phyloP scores from a whole-genome alignment of 2,113 vertebrate species.

The Myrmophylax atrothorax region DNA sequence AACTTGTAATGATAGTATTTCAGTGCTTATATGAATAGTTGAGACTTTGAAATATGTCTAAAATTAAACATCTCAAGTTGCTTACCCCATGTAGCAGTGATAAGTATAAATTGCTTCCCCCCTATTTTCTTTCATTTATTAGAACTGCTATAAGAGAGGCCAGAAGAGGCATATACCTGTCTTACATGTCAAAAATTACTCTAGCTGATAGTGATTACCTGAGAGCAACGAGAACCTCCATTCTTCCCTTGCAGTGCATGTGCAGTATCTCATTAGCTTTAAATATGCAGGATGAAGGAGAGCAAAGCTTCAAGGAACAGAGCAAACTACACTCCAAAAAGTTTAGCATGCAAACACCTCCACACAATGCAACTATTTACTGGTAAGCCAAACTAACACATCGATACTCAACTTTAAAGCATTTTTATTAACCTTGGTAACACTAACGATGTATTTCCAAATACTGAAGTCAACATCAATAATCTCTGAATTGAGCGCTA shows the following conservation, averaged over 20 bases:
- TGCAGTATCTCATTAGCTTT: background rate
- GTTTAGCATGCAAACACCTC: background rate
- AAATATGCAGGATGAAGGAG: background rate
- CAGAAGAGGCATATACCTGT: background rate
- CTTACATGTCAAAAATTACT: background rate
- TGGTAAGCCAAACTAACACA: constrained; percentile 15
- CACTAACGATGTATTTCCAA: background rate
- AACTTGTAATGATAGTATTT: background rate
- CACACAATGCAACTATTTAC: background rate
- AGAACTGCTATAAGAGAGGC: background rate
- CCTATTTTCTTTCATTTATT: background rate
- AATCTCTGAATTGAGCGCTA: background rate
- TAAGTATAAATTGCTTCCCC: background rate
- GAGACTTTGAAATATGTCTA: background rate
- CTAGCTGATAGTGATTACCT: background rate
- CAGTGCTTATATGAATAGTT: background rate
- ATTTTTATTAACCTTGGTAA: background rate
- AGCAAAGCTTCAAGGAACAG: background rate
- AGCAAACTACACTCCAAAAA: background rate
- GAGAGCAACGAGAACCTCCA: background rate
- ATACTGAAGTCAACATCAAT: background rate
- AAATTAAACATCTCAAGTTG: background rate
- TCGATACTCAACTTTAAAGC: background rate
- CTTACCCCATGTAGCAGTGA: background rate
- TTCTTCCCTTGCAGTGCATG: background rate